phyloP scores from a whole-genome alignment of 2,888 invertebrate genomes.

The Nycteola revayana region DNA sequence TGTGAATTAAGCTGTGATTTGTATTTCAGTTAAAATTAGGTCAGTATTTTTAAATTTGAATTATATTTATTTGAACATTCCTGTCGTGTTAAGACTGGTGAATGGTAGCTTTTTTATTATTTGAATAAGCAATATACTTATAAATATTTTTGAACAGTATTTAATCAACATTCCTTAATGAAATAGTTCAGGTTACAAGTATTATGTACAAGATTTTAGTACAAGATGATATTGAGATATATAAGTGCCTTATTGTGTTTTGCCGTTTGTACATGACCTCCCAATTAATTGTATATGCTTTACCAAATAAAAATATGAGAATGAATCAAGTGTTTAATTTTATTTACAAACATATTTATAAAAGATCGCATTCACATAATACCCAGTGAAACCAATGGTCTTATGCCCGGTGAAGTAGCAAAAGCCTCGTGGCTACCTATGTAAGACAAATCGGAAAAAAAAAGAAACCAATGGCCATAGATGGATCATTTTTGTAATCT shows the following conservation, averaged over 20 bases:
- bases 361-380: no score
- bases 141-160: slow-evolving; percentile 38
- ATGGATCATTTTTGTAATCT: no score
- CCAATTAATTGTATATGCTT: slow-evolving; percentile 47
- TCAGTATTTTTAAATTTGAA: slow-evolving; percentile 31
- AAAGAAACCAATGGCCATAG: no score
- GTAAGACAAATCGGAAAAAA: no score
- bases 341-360: no score
- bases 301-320: slow-evolving; percentile 52
- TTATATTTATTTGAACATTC: slow-evolving; percentile 57
- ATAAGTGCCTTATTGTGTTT: slow-evolving; percentile 56
- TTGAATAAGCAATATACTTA: slow-evolving; percentile 22
- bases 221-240: slow-evolving; percentile 42
- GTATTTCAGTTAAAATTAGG: slow-evolving; percentile 25
- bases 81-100: slow-evolving; percentile 39
- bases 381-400: no score
- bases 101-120: slow-evolving; percentile 33
- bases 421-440: no score
- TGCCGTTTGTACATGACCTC: slow-evolving; percentile 36
- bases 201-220: slow-evolving; percentile 41
- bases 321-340: slow-evolving; percentile 15
- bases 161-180: slow-evolving; percentile 36
- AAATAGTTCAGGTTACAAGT: slow-evolving; percentile 24
- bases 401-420: no score
- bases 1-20: slow-evolving; percentile 27